Percentiles rank a stretch among this genome's conserved stretches.
Conservation (phyloP, 2,797 vertebrate species). For the Rhabdomys pumilio region DNA sequence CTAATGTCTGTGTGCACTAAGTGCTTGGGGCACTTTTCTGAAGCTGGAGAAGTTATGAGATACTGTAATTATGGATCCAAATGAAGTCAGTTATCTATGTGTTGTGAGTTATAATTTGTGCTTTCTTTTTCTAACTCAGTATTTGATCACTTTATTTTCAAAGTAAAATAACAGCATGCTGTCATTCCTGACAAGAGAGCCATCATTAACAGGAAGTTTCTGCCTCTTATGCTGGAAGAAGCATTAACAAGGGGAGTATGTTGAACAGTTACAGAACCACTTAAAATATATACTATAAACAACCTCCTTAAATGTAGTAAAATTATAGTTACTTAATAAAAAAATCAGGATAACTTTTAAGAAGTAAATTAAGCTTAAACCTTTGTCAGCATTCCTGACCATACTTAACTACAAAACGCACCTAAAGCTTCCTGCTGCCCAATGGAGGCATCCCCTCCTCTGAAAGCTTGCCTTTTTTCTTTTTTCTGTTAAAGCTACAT, state of each 20-base stretch:
- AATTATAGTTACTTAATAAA: conserved; percentile 73
- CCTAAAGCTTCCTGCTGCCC: not conserved
- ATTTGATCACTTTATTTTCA: conserved; percentile 57
- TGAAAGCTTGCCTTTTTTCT: not conserved
- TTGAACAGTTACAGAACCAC: conserved; percentile 56
- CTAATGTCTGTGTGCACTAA: conserved; percentile 66
- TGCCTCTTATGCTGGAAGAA: conserved; percentile 42
- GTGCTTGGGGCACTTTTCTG: conserved; percentile 62
- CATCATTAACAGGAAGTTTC: conserved; percentile 72
- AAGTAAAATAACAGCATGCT: conserved; percentile 79
- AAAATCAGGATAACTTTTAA: conserved; percentile 11
- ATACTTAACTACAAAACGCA: conserved; percentile 1
- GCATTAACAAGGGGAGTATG: conserved; percentile 43
- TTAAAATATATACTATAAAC: conserved; percentile 59
- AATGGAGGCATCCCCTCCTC: not conserved
- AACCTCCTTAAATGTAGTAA: conserved; percentile 56
- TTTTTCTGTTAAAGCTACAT: not conserved
- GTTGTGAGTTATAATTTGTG: conserved; percentile 70
- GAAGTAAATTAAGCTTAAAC: conserved; percentile 48
- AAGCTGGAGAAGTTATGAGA: conserved; percentile 67
- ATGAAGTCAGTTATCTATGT: conserved; percentile 67
- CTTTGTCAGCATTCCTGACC: conserved; percentile 34
- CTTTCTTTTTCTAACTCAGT: conserved; percentile 64
- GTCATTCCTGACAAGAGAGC: conserved; percentile 69
- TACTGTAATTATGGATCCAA: conserved; percentile 75